A percentile compares a stretch with the other conserved stretches of the same genome.
Conservation (phyloP, 2,888 invertebrate species). For the Teleiodes luculella region DNA sequence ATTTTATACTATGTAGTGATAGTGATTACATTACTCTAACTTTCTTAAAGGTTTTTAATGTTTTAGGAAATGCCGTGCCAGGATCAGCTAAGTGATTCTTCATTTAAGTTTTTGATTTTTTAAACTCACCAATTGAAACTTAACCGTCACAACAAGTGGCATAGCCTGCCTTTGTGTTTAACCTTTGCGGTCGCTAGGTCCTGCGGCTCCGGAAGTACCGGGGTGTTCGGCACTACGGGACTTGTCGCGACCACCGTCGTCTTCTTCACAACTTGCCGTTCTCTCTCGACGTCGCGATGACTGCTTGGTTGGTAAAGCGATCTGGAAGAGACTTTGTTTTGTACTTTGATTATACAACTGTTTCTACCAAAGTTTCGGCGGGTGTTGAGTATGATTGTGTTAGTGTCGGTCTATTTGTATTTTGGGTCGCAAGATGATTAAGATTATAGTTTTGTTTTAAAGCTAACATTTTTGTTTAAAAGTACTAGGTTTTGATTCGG, state of each 20-base stretch:
- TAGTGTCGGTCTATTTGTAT: not conserved
- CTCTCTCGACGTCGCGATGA: conserved; percentile 45
- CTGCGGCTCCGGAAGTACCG: conserved; percentile 20
- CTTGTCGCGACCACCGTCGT: conserved; percentile 35
- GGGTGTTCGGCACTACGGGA: conserved; percentile 30
- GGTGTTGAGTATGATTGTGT: not conserved
- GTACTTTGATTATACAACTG: conserved; percentile 52
- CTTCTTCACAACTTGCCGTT: conserved; percentile 35
- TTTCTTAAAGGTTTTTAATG: no score
- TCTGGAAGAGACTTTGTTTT: conserved; percentile 65
- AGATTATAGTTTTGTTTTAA: no score
- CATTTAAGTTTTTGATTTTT: no score
- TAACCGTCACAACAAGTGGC: conserved; percentile 77
- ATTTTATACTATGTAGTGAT: no score
- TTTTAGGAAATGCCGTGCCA: no score
- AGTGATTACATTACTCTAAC: no score
- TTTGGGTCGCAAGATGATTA: no score
- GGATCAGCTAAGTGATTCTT: no score
- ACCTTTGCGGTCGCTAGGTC: conserved; percentile 31
- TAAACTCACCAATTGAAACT: conserved; percentile 70
- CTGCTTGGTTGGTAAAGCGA: conserved; percentile 71
- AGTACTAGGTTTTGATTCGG: no score
- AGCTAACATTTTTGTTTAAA: no score
- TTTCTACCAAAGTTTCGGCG: conserved; percentile 18
- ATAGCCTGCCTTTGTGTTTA: conserved; percentile 65